Evolutionary conservation across 2,888 invertebrate species (phyloP).

Genomic region (Philaethria dido): DNA sequence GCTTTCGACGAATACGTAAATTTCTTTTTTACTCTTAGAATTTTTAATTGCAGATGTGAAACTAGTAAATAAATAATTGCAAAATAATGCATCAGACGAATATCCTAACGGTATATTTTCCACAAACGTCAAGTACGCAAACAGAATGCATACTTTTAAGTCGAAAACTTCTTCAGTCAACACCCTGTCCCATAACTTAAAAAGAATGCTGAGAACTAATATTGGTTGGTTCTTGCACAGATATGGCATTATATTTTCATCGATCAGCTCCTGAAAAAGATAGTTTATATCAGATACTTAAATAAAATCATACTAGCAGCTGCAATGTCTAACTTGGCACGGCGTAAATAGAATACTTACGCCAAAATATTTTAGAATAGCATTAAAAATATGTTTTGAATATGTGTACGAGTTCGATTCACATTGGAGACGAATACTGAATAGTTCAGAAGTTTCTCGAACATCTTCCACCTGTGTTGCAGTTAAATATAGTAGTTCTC

Average conservation of each 20-base stretch:
- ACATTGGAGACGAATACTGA: conserved; percentile 57
- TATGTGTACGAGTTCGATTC: conserved; percentile 68
- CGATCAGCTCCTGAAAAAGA: conserved; percentile 50
- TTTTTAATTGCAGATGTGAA: conserved; percentile 79
- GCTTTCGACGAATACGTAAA: conserved; percentile 65
- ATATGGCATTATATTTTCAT: conserved; percentile 63
- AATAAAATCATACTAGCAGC: neutral
- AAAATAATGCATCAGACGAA: conserved; percentile 79
- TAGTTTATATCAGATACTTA: neutral
- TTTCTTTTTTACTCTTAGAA: conserved; percentile 56
- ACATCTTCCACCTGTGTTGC: conserved; percentile 66
- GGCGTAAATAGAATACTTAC: conserved; percentile 54
- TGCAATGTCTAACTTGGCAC: neutral
- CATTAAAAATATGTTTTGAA: conserved; percentile 61
- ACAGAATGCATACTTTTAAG: conserved; percentile 80
- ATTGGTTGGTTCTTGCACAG: conserved; percentile 74
- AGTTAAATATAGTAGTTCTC: conserved; percentile 61
- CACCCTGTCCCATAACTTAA: conserved; percentile 76
- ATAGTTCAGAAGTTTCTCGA: conserved; percentile 58
- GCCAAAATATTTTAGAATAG: conserved; percentile 74
- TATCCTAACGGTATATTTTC: conserved; percentile 67
- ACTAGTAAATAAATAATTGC: conserved; percentile 82
- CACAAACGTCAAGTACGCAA: conserved; percentile 82
- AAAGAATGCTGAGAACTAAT: conserved; percentile 80
- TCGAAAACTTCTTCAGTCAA: conserved; percentile 73